phyloP scores from a whole-genome alignment of 2,888 invertebrate genomes.

The Congeria kusceri region DNA sequence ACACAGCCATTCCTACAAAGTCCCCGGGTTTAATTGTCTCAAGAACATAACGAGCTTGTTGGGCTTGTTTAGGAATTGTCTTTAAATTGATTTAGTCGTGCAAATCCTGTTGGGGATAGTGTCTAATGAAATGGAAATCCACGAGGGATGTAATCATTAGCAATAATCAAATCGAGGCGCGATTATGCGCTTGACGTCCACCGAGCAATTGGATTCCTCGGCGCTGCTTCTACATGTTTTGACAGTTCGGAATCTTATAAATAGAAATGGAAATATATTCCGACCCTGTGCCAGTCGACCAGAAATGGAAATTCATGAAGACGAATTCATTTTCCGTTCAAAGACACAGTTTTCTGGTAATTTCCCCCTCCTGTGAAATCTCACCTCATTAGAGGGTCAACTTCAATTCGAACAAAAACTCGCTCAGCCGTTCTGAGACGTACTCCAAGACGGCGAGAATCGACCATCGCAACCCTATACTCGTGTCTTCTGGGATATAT shows the following conservation, averaged over 20 bases:
- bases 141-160: constrained; percentile 64
- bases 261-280: constrained; percentile 68
- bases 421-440: constrained; percentile 21
- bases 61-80: constrained; percentile 58
- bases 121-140: constrained; percentile 68
- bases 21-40: constrained; percentile 14
- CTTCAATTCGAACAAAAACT: constrained; percentile 51
- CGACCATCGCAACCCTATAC: not conserved
- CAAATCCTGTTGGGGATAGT: constrained; percentile 63
- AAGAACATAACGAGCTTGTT: constrained; percentile 36
- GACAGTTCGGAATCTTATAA: constrained; percentile 64
- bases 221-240: constrained; percentile 59
- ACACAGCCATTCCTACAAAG: too few species aligned
- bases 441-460: not conserved
- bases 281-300: constrained; percentile 55
- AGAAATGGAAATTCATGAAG: constrained; percentile 68
- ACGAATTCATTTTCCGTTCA: constrained; percentile 61
- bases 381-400: constrained; percentile 55
- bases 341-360: constrained; percentile 46
- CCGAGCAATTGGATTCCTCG: constrained; percentile 62
- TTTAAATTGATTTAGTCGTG: constrained; percentile 64
- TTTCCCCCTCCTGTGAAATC: constrained; percentile 4
- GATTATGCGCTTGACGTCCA: constrained; percentile 56
- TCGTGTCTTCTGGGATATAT: not conserved
- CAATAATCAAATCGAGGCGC: constrained; percentile 66